Base-by-base conservation (phyloP, 2,113 vertebrate genomes). In the Ondatra zibethicus region DNA sequence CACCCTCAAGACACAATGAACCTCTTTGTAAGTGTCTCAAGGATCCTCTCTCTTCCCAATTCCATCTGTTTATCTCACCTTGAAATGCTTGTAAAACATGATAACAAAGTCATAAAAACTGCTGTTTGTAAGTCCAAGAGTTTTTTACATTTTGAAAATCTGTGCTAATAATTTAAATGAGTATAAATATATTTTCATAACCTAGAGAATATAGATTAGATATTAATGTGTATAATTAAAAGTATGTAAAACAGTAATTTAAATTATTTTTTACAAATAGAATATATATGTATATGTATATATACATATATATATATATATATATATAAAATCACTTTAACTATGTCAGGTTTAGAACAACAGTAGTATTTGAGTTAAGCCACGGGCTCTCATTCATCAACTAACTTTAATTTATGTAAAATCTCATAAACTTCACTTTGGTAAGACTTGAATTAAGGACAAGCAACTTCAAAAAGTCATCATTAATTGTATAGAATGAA, bases 381-480 rank as follows among this genome's bases (percentile, higher is more conserved):
- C 29, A 92, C 66, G 33, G 8, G 10, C 0, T 85, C 5, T 78
- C 21, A 36, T 89, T 91, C 23, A 21, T 16, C 2, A 90, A 11
- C 77, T 93, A 94, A 76, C 11, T 92, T 1, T 61, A 17, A 9
- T 96, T 80, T 86, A 47, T 73, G 86, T 70, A 75, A 92, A 66
- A 87, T 80, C 3, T 36, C 25, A 16, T 39, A 36, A 8, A 63
- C 68, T 94, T 95, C 39, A 12, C 23, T 86, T 88, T 70, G 39
- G 42, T 91, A 77, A 52, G 2, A 89, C 2, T 72, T 29, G 87
- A 92, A 80, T 96, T 73, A 61, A n/a, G 70, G 7, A 77, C 2
- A 89, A 66, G 1, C 13, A 65, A 23, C 81, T 84, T 39, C 81
- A 42, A 93, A 42, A 93, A 75, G 7, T 11, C 42, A 90, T 5